Conservation (phyloP, 2,888 invertebrate species). For the Hymenopus coronatus region DNA sequence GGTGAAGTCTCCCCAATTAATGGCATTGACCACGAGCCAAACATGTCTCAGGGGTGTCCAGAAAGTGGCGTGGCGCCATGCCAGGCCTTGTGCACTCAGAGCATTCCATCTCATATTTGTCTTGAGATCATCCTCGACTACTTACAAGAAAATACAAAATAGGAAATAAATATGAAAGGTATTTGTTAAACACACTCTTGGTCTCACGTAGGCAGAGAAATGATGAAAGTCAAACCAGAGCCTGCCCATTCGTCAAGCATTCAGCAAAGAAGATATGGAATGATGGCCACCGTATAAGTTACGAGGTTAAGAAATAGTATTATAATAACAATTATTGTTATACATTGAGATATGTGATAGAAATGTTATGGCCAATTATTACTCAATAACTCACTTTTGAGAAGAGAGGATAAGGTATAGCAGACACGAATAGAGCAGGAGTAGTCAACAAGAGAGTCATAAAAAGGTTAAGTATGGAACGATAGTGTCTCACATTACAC, state of each 20-base stretch:
- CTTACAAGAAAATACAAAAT: too few species aligned
- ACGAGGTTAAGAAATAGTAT: neutral
- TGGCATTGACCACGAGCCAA: too few species aligned
- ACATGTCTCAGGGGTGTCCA: too few species aligned
- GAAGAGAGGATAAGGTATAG: neutral
- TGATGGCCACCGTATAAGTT: conserved; percentile 9
- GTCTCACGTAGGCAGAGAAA: neutral
- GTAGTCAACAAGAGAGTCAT: neutral
- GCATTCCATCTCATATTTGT: too few species aligned
- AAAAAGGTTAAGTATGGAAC: neutral
- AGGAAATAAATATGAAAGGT: neutral
- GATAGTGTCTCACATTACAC: neutral
- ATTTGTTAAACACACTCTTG: neutral
- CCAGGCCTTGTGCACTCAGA: too few species aligned
- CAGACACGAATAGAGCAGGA: neutral
- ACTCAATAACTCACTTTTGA: neutral
- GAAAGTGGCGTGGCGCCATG: too few species aligned
- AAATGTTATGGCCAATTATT: neutral
- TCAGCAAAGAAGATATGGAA: conserved; percentile 14
- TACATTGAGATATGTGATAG: neutral
- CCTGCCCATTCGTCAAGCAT: conserved; percentile 3
- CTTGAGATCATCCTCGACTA: too few species aligned
- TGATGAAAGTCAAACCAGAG: neutral
- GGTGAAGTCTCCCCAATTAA: too few species aligned
- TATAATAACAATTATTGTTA: neutral